These are phyloP conservation scores for Rotaria magnacalcarata DNA, from an alignment of 2,888 invertebrate species.

Conservation along the genomic window DNA sequence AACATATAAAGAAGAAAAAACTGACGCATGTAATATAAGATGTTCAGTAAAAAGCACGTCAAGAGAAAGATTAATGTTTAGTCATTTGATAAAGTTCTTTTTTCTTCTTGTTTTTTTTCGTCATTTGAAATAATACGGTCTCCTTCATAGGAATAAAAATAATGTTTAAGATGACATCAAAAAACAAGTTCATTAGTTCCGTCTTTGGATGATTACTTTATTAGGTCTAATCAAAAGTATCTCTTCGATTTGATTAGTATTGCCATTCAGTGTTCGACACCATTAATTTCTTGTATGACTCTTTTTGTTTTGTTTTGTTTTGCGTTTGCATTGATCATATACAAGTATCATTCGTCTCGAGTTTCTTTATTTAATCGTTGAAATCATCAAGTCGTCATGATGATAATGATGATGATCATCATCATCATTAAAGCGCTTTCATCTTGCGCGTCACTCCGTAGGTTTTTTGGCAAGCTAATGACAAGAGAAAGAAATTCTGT, in stretches of 20 bases:
- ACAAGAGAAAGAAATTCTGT: conserved; percentile 7
- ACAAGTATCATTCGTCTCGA: not conserved
- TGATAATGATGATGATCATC: not conserved
- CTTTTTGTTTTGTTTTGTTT: not conserved
- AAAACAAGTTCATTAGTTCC: no score
- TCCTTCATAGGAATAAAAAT: not conserved
- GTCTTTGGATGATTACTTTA: not conserved
- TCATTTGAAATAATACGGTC: not conserved
- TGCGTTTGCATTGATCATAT: not conserved
- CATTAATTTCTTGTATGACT: not conserved
- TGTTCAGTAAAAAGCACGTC: not conserved
- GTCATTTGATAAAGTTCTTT: not conserved
- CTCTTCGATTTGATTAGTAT: not conserved
- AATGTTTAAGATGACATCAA: not conserved
- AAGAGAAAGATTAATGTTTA: not conserved
- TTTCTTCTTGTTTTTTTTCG: not conserved
- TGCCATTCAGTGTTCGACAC: not conserved
- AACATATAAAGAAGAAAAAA: not conserved
- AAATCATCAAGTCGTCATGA: not conserved
- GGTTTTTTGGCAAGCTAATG: not conserved
- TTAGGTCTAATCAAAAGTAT: not conserved
- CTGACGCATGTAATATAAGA: not conserved
- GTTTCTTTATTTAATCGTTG: not conserved
- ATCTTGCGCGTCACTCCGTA: not conserved
- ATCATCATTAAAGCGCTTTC: not conserved